These are phyloP conservation scores for Ochlodes sylvanus DNA, from an alignment of 2,888 invertebrate genomes.

Conservation along the genomic window DNA sequence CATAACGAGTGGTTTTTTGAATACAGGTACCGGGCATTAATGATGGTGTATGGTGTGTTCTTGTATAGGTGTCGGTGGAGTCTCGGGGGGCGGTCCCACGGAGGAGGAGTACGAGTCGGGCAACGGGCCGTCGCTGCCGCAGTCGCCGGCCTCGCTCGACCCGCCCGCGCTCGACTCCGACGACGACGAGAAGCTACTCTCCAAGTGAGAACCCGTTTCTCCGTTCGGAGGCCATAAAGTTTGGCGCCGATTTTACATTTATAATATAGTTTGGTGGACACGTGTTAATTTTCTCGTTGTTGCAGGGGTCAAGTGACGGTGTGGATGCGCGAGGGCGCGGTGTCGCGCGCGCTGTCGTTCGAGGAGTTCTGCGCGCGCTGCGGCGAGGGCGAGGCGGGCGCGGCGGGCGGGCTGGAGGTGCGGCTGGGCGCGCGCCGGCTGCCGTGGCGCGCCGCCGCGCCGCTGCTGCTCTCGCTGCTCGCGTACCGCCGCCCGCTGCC, in stretches of 20 bases:
- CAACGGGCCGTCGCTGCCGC: slow-evolving; percentile 97
- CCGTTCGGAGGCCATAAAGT: no score
- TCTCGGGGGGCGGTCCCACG: slow-evolving; percentile 74
- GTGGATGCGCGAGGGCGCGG: slow-evolving; percentile 71
- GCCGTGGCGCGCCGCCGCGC: slow-evolving; percentile 96
- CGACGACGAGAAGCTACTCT: slow-evolving; percentile 90
- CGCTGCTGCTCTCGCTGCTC: slow-evolving; percentile 94
- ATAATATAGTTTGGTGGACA: background rate
- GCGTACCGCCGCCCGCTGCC: slow-evolving; percentile 95
- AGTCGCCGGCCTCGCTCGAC: slow-evolving; percentile 96
- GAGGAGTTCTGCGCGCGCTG: slow-evolving; percentile 83
- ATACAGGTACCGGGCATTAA: no score
- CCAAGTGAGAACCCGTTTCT: slow-evolving; percentile 64
- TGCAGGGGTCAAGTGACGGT: slow-evolving; percentile 81
- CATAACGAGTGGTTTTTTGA: no score
- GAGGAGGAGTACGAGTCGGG: slow-evolving; percentile 98
- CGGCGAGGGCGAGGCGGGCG: slow-evolving; percentile 89
- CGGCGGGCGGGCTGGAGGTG: slow-evolving; percentile 92
- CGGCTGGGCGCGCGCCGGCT: slow-evolving; percentile 92
- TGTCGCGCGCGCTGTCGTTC: slow-evolving; percentile 73
- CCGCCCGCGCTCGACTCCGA: slow-evolving; percentile 93
- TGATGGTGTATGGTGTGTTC: background rate
- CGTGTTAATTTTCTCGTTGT: background rate
- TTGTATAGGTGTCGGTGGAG: slow-evolving; percentile 12
- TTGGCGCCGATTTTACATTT: no score